Evolutionary conservation across 2,888 invertebrate genomes (phyloP).

Genomic region (Cecidostiba fungosa): DNA sequence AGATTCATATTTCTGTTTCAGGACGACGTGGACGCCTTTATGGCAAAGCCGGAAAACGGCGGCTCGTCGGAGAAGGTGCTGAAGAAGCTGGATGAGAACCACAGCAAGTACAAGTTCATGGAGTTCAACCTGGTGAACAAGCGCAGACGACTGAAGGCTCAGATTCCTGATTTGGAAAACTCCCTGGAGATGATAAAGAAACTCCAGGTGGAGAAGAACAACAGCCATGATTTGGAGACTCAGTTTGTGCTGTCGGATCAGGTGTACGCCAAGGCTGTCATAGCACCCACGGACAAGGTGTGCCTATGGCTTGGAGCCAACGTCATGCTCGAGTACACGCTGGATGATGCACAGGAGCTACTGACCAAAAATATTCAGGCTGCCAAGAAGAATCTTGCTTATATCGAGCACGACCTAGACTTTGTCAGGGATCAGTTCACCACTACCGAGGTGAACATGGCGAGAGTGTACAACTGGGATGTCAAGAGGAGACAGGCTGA

Average conservation of each 20-base stretch:
- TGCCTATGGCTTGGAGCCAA: constrained; percentile 93
- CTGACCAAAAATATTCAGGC: constrained; percentile 91
- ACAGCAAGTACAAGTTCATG: constrained; percentile 98
- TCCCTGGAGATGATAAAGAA: constrained; percentile 96
- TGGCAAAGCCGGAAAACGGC: constrained; percentile 91
- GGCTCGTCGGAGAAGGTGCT: constrained; percentile 93
- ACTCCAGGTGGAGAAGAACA: constrained; percentile 89
- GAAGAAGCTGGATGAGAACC: constrained; percentile 93
- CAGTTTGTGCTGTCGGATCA: constrained; percentile 96
- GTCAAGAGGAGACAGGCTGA: constrained; percentile 94
- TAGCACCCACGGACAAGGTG: constrained; percentile 95
- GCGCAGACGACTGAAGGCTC: constrained; percentile 91
- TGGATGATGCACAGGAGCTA: constrained; percentile 94
- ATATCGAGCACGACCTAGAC: constrained; percentile 95
- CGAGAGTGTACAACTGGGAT: constrained; percentile 98
- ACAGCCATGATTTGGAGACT: constrained; percentile 87
- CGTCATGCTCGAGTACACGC: constrained; percentile 97
- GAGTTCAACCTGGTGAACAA: constrained; percentile 95
- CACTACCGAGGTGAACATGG: constrained; percentile 99
- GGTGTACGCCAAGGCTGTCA: constrained; percentile 89
- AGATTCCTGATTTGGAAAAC: constrained; percentile 96
- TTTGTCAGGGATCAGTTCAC: constrained; percentile 98
- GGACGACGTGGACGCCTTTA: constrained; percentile 98
- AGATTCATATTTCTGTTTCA: constrained; percentile 73
- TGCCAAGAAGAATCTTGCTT: constrained; percentile 90